Evolutionary conservation across 2,888 invertebrate species (phyloP), one percentile per base, ranked within the genome.

Genomic region (Gonocerus acuteangulatus): DNA sequence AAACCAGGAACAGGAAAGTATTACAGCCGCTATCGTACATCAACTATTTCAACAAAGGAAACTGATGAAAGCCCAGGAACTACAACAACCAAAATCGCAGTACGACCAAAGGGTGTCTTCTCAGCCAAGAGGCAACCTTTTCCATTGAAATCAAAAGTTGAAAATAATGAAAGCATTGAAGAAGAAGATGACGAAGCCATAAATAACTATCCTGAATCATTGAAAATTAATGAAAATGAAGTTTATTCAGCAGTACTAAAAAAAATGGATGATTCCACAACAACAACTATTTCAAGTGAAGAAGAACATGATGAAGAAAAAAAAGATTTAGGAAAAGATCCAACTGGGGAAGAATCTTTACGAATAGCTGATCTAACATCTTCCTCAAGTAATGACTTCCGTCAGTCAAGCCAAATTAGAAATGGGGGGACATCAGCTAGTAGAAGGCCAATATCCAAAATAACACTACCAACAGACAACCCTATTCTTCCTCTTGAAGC

Each of bases 401-500:
- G 83, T 67, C 83, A 81, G n/a, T 82, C 84, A 0, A 84, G 85
- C 2, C 77, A 83, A 75, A 85, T 85, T 71, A 86, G 85, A 72
- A 81, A 83, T 0, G 80, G 85, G 0, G 81, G 85, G 0, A 79
- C 83, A 1, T 76, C 79, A 0, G 77, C 77, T 1, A 83, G 81
- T 67, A 78, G 85, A 66, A 76, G 82, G 68, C 81, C 84, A 69
- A 82, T 84, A 2, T 81, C 79, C 69, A 83, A 85, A 69, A 85
- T 87, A 68, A 85, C 85, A 19, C 82, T 88, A 73, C 82, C 85
- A 1, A 86, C 87, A 0, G 87, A 88, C 67, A 87, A 88, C 71
- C 87, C 88, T 0, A 86, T 87, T 57, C 75, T 89, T 52, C 88
- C 89, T 0, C 85, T 89, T 65, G 87, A 88, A 74, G 86, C 87